Percentiles rank a stretch among this genome's conserved stretches.
Evolutionary conservation across 2,113 vertebrate species (phyloP).

Genomic region (Corythornis cristatus): DNA sequence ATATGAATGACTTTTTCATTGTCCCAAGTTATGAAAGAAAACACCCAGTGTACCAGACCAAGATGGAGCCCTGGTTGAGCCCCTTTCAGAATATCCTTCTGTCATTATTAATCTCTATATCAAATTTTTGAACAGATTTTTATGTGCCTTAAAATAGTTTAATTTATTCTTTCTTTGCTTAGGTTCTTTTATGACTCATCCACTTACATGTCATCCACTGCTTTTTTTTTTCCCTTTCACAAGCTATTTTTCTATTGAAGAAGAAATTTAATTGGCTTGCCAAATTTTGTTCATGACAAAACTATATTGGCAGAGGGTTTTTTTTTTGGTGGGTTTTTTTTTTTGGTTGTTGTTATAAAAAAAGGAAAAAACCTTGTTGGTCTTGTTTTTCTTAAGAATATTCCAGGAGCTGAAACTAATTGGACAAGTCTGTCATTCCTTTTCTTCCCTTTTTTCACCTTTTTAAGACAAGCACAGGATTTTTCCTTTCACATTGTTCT

Average conservation of each 20-base stretch:
- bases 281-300: not conserved
- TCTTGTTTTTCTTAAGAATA: not conserved
- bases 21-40: not conserved
- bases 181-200: constrained; percentile 5
- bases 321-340: not conserved
- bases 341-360: not conserved
- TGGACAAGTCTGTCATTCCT: not conserved
- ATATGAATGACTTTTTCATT: not conserved
- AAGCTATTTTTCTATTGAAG: not conserved
- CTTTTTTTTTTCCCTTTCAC: not conserved
- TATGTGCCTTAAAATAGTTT: not conserved
- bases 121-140: not conserved
- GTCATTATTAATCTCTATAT: not conserved
- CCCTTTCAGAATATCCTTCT: not conserved
- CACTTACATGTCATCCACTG: not conserved
- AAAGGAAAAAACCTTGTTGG: not conserved
- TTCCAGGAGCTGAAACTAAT: not conserved
- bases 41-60: not conserved
- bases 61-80: not conserved
- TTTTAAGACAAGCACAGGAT: not conserved
- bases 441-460: not conserved
- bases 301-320: not conserved
- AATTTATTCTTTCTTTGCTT: constrained; percentile 3
- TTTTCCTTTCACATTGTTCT: not conserved
- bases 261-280: not conserved